phyloP scores from a whole-genome alignment of 2,797 vertebrate species.

The Scyliorhinus canicula region DNA sequence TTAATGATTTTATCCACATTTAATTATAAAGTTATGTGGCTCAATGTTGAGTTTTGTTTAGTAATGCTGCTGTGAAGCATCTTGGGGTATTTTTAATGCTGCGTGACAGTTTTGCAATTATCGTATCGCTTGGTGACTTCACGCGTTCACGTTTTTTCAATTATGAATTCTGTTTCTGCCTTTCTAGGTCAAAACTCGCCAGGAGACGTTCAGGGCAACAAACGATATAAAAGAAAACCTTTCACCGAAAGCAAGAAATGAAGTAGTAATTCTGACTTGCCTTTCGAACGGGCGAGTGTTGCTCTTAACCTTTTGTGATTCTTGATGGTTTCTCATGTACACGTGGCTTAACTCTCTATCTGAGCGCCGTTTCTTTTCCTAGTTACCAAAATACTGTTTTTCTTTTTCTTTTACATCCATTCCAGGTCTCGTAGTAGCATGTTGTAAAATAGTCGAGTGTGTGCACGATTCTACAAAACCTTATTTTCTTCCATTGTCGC shows the following conservation, averaged over 20 bases:
- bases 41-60: background rate
- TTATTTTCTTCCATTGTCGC: slow-evolving; percentile 51
- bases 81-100: background rate
- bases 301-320: slow-evolving; percentile 84
- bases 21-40: background rate
- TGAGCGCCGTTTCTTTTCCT: slow-evolving; percentile 62
- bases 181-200: slow-evolving; percentile 82
- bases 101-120: background rate
- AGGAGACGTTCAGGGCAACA: slow-evolving; percentile 77
- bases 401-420: slow-evolving; percentile 66
- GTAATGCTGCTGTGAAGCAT: background rate
- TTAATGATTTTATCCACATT: background rate
- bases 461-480: slow-evolving; percentile 68
- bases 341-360: slow-evolving; percentile 80
- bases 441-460: slow-evolving; percentile 79
- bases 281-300: slow-evolving; percentile 71
- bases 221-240: slow-evolving; percentile 70
- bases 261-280: slow-evolving; percentile 56
- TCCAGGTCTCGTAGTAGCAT: slow-evolving; percentile 79
- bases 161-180: slow-evolving; percentile 33
- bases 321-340: slow-evolving; percentile 82
- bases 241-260: slow-evolving; percentile 38
- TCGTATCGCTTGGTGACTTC: background rate
- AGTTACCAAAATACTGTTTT: slow-evolving; percentile 61
- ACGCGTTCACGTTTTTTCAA: background rate